Base-by-base conservation (phyloP, 2,113 vertebrate genomes). In the Scytalopus superciliaris region DNA sequence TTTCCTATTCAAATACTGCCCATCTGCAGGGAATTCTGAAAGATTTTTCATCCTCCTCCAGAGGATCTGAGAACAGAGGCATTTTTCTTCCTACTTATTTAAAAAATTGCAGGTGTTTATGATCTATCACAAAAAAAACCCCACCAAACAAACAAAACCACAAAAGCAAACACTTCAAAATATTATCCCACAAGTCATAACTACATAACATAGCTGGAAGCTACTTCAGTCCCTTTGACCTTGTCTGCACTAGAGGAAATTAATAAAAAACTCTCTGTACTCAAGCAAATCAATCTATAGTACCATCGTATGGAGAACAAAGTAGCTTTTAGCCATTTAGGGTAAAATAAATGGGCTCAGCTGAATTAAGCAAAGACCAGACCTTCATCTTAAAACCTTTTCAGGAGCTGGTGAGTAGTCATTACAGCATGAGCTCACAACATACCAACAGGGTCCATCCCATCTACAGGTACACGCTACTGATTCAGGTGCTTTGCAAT, bases 361-460 rank as follows among this genome's bases (percentile, higher is more conserved):
- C 25, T 73, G 67, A 84, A 76, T 35, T 60, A 50, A 42, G 45
- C 1, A 1, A 63, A 90, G 21, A 60, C 5, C 35, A 56, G 24
- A 80, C 7, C 24, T 53, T 67, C 23, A 68, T 24, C 53, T 68
- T 59, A 39, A 60, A 64, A 69, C 16, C 37, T 62, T 35, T 57
- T 11, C 31, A 64, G 73, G 30, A 64, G 18, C 39, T 7, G 14
- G 14, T 60, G 18, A 76, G 30, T 83, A 86, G 37, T 39, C 17
- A 44, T 56, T 52, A 42, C 0, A 2, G 39, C 33, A 45, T 14
- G 18, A 73, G 40, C 24, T 91, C 18, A 30, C 19, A 50, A 21
- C 0, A 0, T 28, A 50, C 39, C 4, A 3, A 2, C 0, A 1
- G 5, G 10, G 19, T 9, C 17, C 15, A 14, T 67, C 49, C 57